Evolutionary conservation across 2,113 vertebrate genomes (phyloP), one percentile per base, ranked within the genome.

Genomic region (Dasyprocta punctata): DNA sequence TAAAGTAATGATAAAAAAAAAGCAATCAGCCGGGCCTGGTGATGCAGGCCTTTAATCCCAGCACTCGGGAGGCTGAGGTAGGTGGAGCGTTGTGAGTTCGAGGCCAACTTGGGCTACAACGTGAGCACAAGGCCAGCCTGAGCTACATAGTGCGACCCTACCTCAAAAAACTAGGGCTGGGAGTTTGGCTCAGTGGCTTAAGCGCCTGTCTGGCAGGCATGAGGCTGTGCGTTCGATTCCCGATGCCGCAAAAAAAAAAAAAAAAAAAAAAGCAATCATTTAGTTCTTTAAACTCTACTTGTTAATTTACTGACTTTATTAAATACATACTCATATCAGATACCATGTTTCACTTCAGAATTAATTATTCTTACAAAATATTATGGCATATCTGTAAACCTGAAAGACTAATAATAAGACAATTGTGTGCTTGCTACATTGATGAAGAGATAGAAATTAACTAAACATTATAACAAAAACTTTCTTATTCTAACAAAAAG

Each of bases 251-350:
- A n/a, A n/a, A n/a, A n/a, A n/a, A n/a, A n/a, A n/a, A n/a, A n/a
- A n/a, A n/a, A n/a, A n/a, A n/a, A n/a, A n/a, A n/a, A 94, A 30
- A 71, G 67, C 83, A 82, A 94, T 81, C 36, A 38, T 41, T 92
- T 49, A 69, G 28, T 67, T 93, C 33, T 82, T 94, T 86, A 90
- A 67, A 86, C 2, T 95, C 20, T n/a, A 52, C 13, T 90, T 86
- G 28, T 87, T 84, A 65, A 33, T 73, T 84, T 84, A 54, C 33
- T 81, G 61, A 60, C 38, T n/a, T 60, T 61, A 86, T 47, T 83
- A 58, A 89, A 61, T 41, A 81, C 9, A 17, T 87, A 54, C 28
- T 54, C 93, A 38, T 63, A 12, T 17, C 33, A 95, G 93, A 38
- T 12, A 41, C 30, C 14, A 80, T 47, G 75, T 90, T 56, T 36